A percentile compares a stretch with the other conserved stretches of the same genome.
These are phyloP conservation scores for Phenganax subtilis DNA, from an alignment of 92 coral and sea anemone genomes.

Conservation along the genomic window DNA sequence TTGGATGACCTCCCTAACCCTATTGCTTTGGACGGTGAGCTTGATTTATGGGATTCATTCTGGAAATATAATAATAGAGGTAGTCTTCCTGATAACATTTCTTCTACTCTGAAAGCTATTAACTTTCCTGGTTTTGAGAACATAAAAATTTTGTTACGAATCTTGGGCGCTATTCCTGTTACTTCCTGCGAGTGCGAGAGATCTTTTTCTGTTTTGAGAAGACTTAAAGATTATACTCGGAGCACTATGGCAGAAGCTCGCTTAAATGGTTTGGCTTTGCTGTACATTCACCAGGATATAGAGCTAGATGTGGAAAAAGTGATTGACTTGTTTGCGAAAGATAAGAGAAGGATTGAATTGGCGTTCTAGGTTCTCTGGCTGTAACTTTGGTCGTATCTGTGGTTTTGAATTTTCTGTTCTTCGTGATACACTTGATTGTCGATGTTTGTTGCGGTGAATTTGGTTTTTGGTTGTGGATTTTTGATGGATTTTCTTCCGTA, in stretches of 20 bases:
- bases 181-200: constrained; percentile 15
- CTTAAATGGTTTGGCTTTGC: background rate
- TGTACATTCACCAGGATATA: constrained; percentile 2
- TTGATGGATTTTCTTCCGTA: too few species aligned
- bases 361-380: background rate
- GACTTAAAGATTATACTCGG: background rate
- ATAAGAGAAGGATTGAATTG: background rate
- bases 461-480: too few species aligned
- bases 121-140: background rate
- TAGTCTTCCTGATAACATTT: background rate
- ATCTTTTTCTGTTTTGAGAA: background rate
- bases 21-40: constrained; percentile 3
- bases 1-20: constrained; percentile 2
- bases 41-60: background rate
- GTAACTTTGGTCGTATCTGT: too few species aligned
- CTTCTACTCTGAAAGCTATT: too few species aligned
- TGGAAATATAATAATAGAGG: background rate
- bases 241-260: background rate
- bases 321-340: background rate
- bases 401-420: too few species aligned
- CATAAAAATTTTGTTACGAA: background rate
- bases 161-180: background rate
- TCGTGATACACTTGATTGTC: too few species aligned
- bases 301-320: background rate
- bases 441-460: too few species aligned